These are phyloP conservation scores for Idris sp. DNA, from an alignment of 1,140 invertebrate genomes.

Conservation along the genomic window DNA sequence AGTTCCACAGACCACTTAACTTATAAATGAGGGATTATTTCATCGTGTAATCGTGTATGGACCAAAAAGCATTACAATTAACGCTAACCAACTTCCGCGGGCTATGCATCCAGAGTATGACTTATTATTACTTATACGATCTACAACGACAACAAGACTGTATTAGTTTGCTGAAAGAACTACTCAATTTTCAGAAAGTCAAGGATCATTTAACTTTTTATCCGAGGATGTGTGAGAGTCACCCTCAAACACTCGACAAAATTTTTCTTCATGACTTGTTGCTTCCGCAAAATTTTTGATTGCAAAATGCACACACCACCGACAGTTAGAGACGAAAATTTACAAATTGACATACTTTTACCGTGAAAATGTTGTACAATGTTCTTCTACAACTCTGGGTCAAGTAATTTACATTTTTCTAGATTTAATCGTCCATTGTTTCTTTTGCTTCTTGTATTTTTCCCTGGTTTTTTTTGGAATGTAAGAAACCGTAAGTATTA, in stretches of 20 bases:
- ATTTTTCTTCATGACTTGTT: too few species aligned
- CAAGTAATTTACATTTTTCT: too few species aligned
- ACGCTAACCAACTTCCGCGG: slow-evolving; percentile 73
- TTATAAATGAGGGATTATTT: slow-evolving; percentile 78
- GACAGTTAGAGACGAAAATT: too few species aligned
- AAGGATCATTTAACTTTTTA: slow-evolving; percentile 6
- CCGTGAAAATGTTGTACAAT: too few species aligned
- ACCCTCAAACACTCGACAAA: too few species aligned
- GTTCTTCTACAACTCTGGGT: too few species aligned
- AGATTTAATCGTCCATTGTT: slow-evolving; percentile 2
- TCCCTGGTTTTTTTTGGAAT: neutral
- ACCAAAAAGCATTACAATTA: slow-evolving; percentile 77
- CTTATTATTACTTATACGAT: slow-evolving; percentile 58
- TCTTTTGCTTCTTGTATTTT: slow-evolving; percentile 5
- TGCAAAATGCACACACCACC: too few species aligned
- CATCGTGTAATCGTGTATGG: slow-evolving; percentile 76
- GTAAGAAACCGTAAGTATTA: slow-evolving; percentile 23
- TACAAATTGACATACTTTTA: too few species aligned
- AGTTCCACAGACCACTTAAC: slow-evolving; percentile 77
- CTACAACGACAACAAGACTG: slow-evolving; percentile 44
- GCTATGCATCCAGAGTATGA: slow-evolving; percentile 58
- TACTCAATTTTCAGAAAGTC: slow-evolving; percentile 17
- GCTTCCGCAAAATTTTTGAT: too few species aligned
- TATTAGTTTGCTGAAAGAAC: slow-evolving; percentile 29
- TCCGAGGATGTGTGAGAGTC: too few species aligned